Percentiles rank a stretch among this genome's conserved stretches.
phyloP scores from a whole-genome alignment of 1,140 invertebrate species.

The Eulimnadia texana region DNA sequence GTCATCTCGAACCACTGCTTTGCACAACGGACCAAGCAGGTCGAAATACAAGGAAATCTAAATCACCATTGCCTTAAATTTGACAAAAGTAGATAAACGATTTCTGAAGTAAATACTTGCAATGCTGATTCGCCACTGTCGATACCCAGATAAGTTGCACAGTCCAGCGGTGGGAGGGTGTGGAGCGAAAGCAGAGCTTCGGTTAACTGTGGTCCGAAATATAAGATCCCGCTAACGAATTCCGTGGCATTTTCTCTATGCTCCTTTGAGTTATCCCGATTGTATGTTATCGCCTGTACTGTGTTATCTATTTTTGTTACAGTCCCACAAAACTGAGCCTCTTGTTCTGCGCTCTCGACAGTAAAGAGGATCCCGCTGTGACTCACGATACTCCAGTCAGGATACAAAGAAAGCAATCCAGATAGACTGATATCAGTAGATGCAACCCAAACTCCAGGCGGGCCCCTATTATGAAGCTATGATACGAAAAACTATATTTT shows the following conservation, averaged over 20 bases:
- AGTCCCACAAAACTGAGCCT: background rate
- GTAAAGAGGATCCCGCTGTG: background rate
- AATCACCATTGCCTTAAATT: slow-evolving; percentile 15
- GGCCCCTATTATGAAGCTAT: slow-evolving; percentile 26
- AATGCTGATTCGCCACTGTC: slow-evolving; percentile 34
- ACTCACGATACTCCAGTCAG: background rate
- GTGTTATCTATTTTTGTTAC: background rate
- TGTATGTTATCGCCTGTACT: background rate
- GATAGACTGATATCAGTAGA: slow-evolving; percentile 33
- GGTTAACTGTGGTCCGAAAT: slow-evolving; percentile 28
- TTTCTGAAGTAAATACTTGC: slow-evolving; percentile 32
- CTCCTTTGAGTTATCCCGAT: background rate
- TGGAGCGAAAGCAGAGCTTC: slow-evolving; percentile 32
- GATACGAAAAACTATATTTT: too few species aligned
- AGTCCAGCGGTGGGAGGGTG: slow-evolving; percentile 31
- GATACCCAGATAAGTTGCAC: slow-evolving; percentile 36
- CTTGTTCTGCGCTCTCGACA: background rate
- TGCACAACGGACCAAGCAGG: slow-evolving; percentile 32
- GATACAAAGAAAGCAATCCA: background rate
- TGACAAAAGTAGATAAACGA: background rate
- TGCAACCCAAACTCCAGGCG: slow-evolving; percentile 34
- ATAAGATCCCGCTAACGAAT: slow-evolving; percentile 27
- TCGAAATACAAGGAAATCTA: slow-evolving; percentile 38
- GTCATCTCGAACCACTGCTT: slow-evolving; percentile 27
- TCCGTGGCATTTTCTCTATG: background rate